Evolutionary conservation across 2,888 invertebrate species (phyloP).

Genomic region (Idaea straminata): DNA sequence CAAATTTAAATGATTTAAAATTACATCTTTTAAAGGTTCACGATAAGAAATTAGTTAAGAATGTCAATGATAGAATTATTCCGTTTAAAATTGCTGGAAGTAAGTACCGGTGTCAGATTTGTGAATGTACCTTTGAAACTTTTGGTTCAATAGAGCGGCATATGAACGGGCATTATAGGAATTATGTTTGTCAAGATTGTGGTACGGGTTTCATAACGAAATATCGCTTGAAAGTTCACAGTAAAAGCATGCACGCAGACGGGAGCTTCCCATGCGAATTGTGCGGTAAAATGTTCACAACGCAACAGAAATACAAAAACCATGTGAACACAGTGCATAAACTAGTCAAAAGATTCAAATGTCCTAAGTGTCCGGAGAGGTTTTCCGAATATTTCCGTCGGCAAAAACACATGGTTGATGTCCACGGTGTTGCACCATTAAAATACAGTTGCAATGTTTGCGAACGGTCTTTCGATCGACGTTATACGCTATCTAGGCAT

Average conservation of each 20-base stretch:
- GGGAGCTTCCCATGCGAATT: conserved; percentile 27
- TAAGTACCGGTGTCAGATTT: conserved; percentile 42
- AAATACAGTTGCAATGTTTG: conserved; percentile 33
- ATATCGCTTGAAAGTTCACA: conserved; percentile 55
- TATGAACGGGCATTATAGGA: conserved; percentile 68
- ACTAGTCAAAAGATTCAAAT: conserved; percentile 39
- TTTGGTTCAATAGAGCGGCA: conserved; percentile 67
- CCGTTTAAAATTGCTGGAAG: conserved; percentile 36
- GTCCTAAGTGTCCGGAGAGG: conserved; percentile 39
- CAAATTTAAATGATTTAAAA: conserved; percentile 33
- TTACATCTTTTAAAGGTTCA: conserved; percentile 34
- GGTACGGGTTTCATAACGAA: conserved; percentile 56
- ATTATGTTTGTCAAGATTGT: conserved; percentile 65
- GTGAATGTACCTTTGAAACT: conserved; percentile 60
- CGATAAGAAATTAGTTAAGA: conserved; percentile 32
- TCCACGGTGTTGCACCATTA: conserved; percentile 30
- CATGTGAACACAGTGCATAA: conserved; percentile 42
- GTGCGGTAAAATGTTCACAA: conserved; percentile 45
- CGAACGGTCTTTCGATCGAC: conserved; percentile 26
- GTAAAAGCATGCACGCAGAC: conserved; percentile 27
- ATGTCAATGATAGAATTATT: conserved; percentile 37
- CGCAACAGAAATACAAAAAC: conserved; percentile 35
- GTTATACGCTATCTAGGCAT: conserved; percentile 26
- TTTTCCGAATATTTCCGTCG: conserved; percentile 45
- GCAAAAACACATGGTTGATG: conserved; percentile 41